Evolutionary conservation across 2,113 vertebrate genomes (phyloP), one percentile per base, ranked within the genome.

Genomic region (Thryonomys swinderianus): DNA sequence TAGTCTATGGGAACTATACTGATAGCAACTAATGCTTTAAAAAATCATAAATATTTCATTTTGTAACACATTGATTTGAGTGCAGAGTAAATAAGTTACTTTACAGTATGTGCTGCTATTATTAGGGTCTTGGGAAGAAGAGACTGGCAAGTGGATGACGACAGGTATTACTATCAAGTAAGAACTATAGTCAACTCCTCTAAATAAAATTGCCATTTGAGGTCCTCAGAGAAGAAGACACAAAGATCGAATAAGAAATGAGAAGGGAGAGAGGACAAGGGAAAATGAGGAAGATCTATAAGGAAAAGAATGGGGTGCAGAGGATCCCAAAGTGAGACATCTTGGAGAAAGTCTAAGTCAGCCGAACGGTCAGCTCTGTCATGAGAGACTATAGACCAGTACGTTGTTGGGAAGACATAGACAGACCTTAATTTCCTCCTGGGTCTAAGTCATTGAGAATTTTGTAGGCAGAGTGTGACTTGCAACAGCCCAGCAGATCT

Each of bases 41-140:
- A 79, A 71, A 55, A 53, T 20, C 20, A 61, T 64, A 88, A 66
- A 40, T 69, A 55, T 62, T 86, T 66, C 34, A 42, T 80, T 62
- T 59, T 12, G 5, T 12, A 83, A 48, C 55, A 12, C 45, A 40
- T 37, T 71, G 53, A 12, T 64, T 94, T 89, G 51, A 85, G 8
- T 85, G 42, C 78, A 90, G 14, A 87, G 27, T 51, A 90, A 93
- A 86, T 76, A 32, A 69, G 34, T 85, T 55, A 88, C 32, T 61
- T 73, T 89, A 45, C 25, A 67, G 55, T 2, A 55, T 67, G 40
- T 76, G 30, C n/a, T 81, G 25, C 27, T 57, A 64, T n/a, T 45
- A 25, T 88, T 53, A 34, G 57, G 8, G 23, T 74, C 80, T 80
- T 81, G 25, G 89, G n/a, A 89, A 76, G 45, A 82, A 74, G 88